Conservation (phyloP, 2,797 vertebrate genomes). For the Erithacus rubecula region DNA sequence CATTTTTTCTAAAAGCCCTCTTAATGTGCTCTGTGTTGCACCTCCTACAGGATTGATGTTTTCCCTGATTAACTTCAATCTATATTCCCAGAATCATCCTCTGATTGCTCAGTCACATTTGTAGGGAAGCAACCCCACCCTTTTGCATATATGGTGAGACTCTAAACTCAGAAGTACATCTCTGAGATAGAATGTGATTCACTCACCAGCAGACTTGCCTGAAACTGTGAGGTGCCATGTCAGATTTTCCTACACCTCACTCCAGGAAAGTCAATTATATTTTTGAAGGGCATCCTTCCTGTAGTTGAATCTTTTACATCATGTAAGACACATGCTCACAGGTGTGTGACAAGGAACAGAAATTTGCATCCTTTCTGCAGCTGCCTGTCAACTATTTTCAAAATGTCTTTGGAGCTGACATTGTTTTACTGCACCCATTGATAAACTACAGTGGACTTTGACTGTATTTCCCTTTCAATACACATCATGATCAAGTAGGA, state of each 20-base stretch:
- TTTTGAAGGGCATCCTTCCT: not conserved
- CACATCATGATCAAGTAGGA: not conserved
- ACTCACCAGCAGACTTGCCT: not conserved
- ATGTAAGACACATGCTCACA: not conserved
- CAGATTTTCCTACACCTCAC: not conserved
- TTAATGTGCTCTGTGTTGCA: not conserved
- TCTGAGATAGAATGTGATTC: not conserved
- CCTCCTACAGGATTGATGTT: not conserved
- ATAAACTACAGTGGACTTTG: not conserved
- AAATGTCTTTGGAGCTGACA: not conserved
- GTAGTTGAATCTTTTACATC: not conserved
- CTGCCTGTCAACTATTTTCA: not conserved
- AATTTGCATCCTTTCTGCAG: not conserved
- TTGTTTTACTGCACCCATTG: not conserved
- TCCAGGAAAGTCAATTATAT: not conserved
- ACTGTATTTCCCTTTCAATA: conserved; percentile 34
- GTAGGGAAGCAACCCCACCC: not conserved
- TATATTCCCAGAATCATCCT: not conserved
- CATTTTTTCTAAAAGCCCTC: not conserved
- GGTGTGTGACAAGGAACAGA: not conserved
- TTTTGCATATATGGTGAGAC: not conserved
- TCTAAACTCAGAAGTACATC: not conserved
- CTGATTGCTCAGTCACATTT: not conserved
- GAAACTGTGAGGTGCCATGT: not conserved
- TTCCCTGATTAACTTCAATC: not conserved